Evolutionary conservation across 2,888 invertebrate species (phyloP), one percentile per base, ranked within the genome.

Genomic region (Loripinus fragilis): DNA sequence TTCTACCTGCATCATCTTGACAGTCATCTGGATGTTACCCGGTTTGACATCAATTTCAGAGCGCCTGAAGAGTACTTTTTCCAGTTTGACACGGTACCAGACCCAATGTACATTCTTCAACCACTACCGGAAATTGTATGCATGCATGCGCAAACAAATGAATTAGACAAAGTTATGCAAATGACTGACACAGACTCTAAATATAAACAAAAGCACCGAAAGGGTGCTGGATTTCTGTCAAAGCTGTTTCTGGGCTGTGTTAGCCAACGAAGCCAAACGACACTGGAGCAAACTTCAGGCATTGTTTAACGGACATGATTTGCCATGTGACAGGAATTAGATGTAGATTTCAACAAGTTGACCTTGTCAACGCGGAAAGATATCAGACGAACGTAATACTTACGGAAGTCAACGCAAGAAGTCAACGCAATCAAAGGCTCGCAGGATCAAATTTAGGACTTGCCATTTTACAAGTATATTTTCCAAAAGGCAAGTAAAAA

Each of bases 11-110:
- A 84, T 71, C 84, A 84, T 55, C 67, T 84, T n/a, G 84, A 84
- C 67, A 35, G 71, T 25, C 33, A 48, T 1, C 74, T 84, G 64
- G 76, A 74, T 45, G 77, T 84, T 15, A 75, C 81, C 38, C 73
- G 75, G 60, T 68, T 84, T 5, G 78, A 84, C 60, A 42, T 84
- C 7, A 84, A 84, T 65, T 81, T 77, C 76, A 28, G 84, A 23
- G 81, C 81, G 33, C 84, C 84, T 25, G 84, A 84, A 35, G 81
- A 84, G 50, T 84, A 80, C 55, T 84, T 80, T 68, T 84, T 84
- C 68, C 75, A 81, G 35, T 78, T 84, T 45, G 80, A 73, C 25
- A 77, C 79, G 7, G 76, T 80, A 15, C 80, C 84, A 30, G 81
- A 81, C 55, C 12, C 2, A 7, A 45, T 50, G 1, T 17, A 41